These are phyloP conservation scores for Pangasius larnaudii DNA, from an alignment of 2,797 vertebrate species.

Conservation along the genomic window DNA sequence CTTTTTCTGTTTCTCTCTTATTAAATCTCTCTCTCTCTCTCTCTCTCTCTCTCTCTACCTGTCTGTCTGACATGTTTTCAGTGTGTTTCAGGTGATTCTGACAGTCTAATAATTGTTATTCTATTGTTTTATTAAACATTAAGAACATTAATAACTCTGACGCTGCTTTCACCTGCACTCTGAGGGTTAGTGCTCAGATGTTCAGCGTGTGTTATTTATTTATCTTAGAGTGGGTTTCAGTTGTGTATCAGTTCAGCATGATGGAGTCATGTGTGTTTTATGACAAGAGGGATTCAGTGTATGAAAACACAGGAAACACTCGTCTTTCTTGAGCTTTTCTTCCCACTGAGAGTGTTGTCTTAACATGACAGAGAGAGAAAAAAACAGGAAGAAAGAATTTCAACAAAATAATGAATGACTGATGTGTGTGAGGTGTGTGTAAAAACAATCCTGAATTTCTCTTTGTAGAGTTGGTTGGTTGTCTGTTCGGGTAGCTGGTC, in stretches of 20 bases:
- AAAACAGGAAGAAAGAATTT: slow-evolving; percentile 55
- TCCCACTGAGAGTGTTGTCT: slow-evolving; percentile 4
- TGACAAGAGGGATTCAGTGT: background rate
- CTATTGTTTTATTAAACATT: background rate
- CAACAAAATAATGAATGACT: slow-evolving; percentile 53
- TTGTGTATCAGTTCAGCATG: background rate
- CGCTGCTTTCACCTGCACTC: background rate
- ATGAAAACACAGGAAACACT: slow-evolving; percentile 29
- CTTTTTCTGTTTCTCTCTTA: background rate
- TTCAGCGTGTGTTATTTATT: slow-evolving; percentile 8
- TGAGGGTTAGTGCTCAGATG: background rate
- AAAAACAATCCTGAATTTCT: slow-evolving; percentile 4
- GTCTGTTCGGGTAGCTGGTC: background rate
- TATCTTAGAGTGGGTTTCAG: background rate
- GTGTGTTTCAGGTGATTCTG: slow-evolving; percentile 24
- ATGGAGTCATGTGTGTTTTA: slow-evolving; percentile 27
- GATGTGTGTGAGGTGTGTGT: background rate
- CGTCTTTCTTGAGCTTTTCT: slow-evolving; percentile 17
- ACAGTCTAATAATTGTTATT: background rate
- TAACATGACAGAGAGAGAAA: background rate
- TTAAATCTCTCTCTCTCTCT: slow-evolving; percentile 5
- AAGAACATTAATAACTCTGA: background rate
- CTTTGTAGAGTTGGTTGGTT: background rate
- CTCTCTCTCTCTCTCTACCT: background rate
- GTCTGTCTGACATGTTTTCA: slow-evolving; percentile 33